phyloP scores from a whole-genome alignment of 2,113 vertebrate species.

The Trematomus loennbergii region DNA sequence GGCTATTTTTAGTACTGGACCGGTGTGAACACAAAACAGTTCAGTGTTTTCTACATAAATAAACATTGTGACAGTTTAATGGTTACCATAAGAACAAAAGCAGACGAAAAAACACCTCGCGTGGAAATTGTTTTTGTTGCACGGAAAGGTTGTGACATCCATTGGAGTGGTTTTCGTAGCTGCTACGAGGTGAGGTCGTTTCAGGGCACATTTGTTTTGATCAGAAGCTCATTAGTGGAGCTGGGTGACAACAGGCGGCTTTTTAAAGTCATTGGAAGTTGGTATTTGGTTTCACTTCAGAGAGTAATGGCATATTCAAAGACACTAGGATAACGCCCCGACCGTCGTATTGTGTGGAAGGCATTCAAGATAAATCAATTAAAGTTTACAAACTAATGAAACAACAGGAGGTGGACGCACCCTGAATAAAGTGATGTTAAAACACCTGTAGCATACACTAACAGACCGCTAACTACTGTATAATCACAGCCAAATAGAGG shows the following conservation, averaged over 20 bases:
- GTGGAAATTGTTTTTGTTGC: not conserved
- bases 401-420: too few relatives aligned
- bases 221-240: slow-evolving; percentile 14
- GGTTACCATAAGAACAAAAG: not conserved
- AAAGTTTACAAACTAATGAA: too few relatives aligned
- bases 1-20: slow-evolving; percentile 31
- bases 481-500: too few relatives aligned
- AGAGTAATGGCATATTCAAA: slow-evolving; percentile 3
- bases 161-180: too few relatives aligned
- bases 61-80: slow-evolving; percentile 1
- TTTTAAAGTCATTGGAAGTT: slow-evolving; percentile 30
- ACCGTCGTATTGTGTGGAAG: not conserved
- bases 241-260: not conserved
- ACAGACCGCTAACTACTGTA: too few relatives aligned
- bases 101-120: not conserved
- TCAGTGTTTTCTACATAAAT: not conserved
- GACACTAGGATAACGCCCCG: not conserved
- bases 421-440: too few relatives aligned
- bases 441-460: too few relatives aligned
- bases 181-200: not conserved
- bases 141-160: not conserved
- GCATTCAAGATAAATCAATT: too few relatives aligned
- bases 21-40: slow-evolving; percentile 1
- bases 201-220: not conserved
- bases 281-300: slow-evolving; percentile 21